phyloP scores from a whole-genome alignment of 1,140 invertebrate genomes.

The Acromyrmex charruanus region DNA sequence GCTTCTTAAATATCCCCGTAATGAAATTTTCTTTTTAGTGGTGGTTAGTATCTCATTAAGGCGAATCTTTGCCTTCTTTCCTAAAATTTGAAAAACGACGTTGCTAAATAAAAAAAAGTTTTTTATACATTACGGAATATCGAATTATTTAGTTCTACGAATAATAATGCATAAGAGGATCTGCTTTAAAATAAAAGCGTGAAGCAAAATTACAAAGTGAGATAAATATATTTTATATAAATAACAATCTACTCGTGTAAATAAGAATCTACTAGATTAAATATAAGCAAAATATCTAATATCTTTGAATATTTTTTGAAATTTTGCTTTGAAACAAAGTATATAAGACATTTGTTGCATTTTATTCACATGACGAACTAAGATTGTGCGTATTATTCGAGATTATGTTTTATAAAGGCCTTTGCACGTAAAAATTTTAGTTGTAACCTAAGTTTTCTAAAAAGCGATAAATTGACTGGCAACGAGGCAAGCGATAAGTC shows the following conservation, averaged over 20 bases:
- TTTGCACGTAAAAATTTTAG: no score
- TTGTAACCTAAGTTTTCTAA: no score
- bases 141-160: neutral
- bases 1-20: neutral
- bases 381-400: no score
- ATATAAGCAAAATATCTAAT: neutral
- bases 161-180: neutral
- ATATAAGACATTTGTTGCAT: neutral
- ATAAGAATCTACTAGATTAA: neutral
- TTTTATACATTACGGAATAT: neutral
- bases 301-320: neutral
- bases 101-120: neutral
- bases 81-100: conserved; percentile 43
- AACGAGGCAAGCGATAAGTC: no score
- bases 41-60: conserved; percentile 55
- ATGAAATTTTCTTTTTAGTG: conserved; percentile 47
- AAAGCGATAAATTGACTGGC: no score
- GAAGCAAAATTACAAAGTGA: neutral
- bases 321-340: neutral
- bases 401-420: no score
- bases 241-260: neutral
- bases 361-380: neutral
- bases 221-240: neutral
- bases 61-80: conserved; percentile 12
- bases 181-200: neutral